phyloP scores from a whole-genome alignment of 2,888 invertebrate genomes.

The Molanna angustata region DNA sequence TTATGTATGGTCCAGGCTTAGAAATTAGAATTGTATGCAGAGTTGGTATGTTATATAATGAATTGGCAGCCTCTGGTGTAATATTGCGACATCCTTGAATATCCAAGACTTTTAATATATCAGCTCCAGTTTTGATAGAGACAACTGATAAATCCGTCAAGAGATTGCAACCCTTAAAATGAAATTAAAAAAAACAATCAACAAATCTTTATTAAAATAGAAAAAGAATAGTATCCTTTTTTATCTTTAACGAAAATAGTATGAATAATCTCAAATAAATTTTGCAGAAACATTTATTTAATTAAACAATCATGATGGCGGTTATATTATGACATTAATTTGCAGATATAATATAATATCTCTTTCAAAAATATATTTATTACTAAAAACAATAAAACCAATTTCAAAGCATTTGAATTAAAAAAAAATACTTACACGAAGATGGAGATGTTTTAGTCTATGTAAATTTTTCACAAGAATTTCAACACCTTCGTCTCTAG shows the following conservation, averaged over 20 bases:
- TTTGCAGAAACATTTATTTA: too few relatives aligned
- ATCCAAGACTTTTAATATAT: conserved; percentile 56
- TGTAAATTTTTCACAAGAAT: conserved; percentile 44
- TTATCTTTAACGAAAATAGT: too few relatives aligned
- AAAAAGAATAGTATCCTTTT: too few relatives aligned
- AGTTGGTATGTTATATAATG: conserved; percentile 44
- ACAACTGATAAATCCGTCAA: conserved; percentile 58
- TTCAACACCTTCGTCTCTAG: conserved; percentile 60
- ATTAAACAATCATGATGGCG: too few relatives aligned
- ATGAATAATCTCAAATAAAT: too few relatives aligned
- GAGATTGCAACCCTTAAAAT: conserved; percentile 58
- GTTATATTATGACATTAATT: too few relatives aligned
- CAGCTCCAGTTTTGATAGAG: conserved; percentile 50
- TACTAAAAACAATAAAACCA: too few relatives aligned
- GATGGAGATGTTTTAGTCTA: conserved; percentile 56
- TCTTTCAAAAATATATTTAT: too few relatives aligned
- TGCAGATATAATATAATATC: too few relatives aligned
- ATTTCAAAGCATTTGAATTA: too few relatives aligned
- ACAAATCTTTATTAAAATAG: too few relatives aligned
- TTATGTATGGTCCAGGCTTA: conserved; percentile 49
- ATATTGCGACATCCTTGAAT: conserved; percentile 55
- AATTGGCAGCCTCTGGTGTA: conserved; percentile 48
- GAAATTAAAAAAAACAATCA: too few relatives aligned
- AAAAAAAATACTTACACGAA: conserved; percentile 48
- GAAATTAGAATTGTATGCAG: conserved; percentile 51